Evolutionary conservation across 2,888 invertebrate species (phyloP), one percentile per base, ranked within the genome.

Genomic region (Halictus quadricinctus): DNA sequence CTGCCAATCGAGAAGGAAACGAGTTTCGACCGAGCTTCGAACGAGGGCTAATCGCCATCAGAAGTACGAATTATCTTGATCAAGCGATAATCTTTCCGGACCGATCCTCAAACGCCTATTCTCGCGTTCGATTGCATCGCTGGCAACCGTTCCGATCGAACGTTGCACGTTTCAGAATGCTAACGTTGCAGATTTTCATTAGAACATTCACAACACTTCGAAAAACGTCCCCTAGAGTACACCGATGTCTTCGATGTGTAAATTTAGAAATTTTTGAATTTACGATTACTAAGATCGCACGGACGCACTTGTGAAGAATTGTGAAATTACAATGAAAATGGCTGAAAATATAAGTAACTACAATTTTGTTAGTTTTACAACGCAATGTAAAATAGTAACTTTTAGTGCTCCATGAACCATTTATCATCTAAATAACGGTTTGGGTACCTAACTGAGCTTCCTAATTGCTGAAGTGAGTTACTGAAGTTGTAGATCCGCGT

Each of bases 1-100:
- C 46, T 73, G 77, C 58, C 87, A 88, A 89, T 88, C 83, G 85
- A 64, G 76, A 80, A 73, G 77, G 80, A 81, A 87, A 89, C 87
- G 80, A 83, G 85, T 85, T 79, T 64, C 72, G 77, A 18, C 43
- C 78, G 78, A 79, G 72, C 72, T 64, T 54, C 48, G 72, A 58
- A 74, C 43, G 25, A 70, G 72, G 48, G 78, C 36, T 66, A 72
- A 74, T 72, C 76, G 58, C 48, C 43, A 50, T 36, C 60, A 43
- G 18, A 29, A 66, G 36, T 36, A 66, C 60, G 18, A 66, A 66
- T 66, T 36, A 66, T 36, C 66, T 36, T 29, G 36, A 36, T 36
- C 66, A 7, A 18, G 1, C 36, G 36, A 6, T 66, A 36, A 66
- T 18, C 18, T 36, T 36, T 25, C 15, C 13, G 60, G 21, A 1